Evolutionary conservation across 30 jellyfish, hydroid and myxozoan genomes (phyloP), one percentile per base, ranked within the genome.

Genomic region (Aurelia coerulea): DNA sequence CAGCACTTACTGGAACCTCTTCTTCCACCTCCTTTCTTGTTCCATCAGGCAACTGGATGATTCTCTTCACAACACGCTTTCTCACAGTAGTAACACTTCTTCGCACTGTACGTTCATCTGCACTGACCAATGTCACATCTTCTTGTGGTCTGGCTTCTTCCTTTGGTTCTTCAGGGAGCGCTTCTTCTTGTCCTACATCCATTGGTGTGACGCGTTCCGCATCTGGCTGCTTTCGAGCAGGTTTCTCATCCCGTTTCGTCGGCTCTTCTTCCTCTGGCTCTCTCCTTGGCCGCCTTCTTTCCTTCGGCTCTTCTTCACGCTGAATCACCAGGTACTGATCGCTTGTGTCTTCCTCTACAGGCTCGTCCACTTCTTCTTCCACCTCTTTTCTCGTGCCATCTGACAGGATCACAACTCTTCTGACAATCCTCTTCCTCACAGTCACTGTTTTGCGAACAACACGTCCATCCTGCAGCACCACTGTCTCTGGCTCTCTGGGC

Each of bases 261-360:
- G 97, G 98, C 91, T 72, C 52, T 23, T 59, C 87, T 70, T 92
- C 80, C 68, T 76, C 81, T 31, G 96, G 91, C 66, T 86, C 92
- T 46, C 81, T 87, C 65, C 12, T 72, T 29, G 78, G 67, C 79
- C 32, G 10, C 11, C 68, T 13, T 2, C 83, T 77, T 35, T 23
- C 77, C 58, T 83, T 84, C 33, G 74, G 49, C 62, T 96, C 97
- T 54, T 76, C 79, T 33, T 96, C 80, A 49, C 60, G 67, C 12
- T 41, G 46, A 46, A 29, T 81, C 35, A 18, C 58, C 17, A 90
- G 91, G 19, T 81, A 56, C 10, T 70, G 33, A 41, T 7, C 51
- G 50, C 86, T 50, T 7, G 46, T 62, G 14, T 90, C 95, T 56
- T 90, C 97, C 62, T 81, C 95, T n/a, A 62, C 86, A 17, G 59